Conservation (phyloP, 2,888 invertebrate species). For the Chaitophorus viminalis region DNA sequence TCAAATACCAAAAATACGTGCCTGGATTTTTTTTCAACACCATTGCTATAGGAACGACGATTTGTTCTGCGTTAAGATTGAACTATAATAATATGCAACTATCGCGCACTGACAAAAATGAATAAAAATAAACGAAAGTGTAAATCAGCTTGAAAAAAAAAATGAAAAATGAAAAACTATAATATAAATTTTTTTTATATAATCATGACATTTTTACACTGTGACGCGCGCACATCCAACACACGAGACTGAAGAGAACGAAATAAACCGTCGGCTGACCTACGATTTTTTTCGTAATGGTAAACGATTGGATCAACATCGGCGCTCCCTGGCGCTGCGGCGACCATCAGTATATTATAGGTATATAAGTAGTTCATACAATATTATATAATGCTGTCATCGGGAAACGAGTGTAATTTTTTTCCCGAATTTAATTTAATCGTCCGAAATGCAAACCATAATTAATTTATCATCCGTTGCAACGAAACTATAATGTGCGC, state of each 20-base stretch:
- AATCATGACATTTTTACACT: not conserved
- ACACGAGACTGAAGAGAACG: not conserved
- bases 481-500: no score
- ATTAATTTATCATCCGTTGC: no score
- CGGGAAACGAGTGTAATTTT: no score
- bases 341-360: not conserved
- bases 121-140: not conserved
- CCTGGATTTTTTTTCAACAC: constrained; percentile 36
- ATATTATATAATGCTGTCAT: no score
- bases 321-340: not conserved
- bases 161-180: not conserved
- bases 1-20: not conserved
- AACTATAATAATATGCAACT: not conserved
- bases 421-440: no score
- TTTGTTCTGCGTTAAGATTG: not conserved
- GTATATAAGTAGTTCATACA: no score
- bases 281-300: not conserved
- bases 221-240: not conserved
- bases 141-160: not conserved
- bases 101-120: no score
- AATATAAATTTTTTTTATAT: not conserved
- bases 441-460: no score
- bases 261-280: not conserved
- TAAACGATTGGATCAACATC: not conserved
- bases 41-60: not conserved